A percentile compares a stretch with the other conserved stretches of the same genome.
phyloP scores from a whole-genome alignment of 2,888 invertebrate species.

The Elegia similella region DNA sequence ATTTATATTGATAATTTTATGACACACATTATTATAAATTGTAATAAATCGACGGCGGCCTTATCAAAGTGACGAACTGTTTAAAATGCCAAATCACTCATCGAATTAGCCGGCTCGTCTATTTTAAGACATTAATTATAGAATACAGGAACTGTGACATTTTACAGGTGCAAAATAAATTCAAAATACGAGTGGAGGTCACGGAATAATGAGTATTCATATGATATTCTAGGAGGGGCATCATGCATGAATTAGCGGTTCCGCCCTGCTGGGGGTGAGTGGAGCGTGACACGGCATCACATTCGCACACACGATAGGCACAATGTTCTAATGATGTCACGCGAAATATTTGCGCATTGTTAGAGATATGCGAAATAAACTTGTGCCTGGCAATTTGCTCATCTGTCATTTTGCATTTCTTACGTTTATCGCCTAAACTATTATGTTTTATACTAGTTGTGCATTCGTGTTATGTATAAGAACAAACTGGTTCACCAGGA shows the following conservation, averaged over 20 bases:
- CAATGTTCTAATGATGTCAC: conserved; percentile 35
- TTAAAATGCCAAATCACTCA: conserved; percentile 2
- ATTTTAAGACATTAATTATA: conserved; percentile 3
- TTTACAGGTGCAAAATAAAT: conserved; percentile 18
- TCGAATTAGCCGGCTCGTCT: neutral
- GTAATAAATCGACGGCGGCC: neutral
- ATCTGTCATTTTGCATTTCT: too few species aligned
- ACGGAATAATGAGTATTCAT: conserved; percentile 6
- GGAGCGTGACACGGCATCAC: conserved; percentile 28
- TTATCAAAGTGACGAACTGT: neutral
- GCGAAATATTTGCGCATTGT: conserved; percentile 17
- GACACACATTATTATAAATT: too few species aligned
- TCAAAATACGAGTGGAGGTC: conserved; percentile 8
- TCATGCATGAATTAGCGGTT: conserved; percentile 30
- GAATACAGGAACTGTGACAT: conserved; percentile 3
- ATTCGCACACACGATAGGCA: conserved; percentile 29
- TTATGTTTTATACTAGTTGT: too few species aligned
- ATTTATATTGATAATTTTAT: neutral
- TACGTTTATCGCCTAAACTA: neutral
- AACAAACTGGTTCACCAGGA: neutral
- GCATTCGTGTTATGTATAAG: too few species aligned
- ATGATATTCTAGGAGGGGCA: conserved; percentile 29
- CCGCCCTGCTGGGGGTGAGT: conserved; percentile 30
- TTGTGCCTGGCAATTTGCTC: too few species aligned
- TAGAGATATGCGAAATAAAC: conserved; percentile 12